These are phyloP conservation scores for Tortricodes alternella DNA, from an alignment of 2,888 invertebrate species.

Conservation along the genomic window DNA sequence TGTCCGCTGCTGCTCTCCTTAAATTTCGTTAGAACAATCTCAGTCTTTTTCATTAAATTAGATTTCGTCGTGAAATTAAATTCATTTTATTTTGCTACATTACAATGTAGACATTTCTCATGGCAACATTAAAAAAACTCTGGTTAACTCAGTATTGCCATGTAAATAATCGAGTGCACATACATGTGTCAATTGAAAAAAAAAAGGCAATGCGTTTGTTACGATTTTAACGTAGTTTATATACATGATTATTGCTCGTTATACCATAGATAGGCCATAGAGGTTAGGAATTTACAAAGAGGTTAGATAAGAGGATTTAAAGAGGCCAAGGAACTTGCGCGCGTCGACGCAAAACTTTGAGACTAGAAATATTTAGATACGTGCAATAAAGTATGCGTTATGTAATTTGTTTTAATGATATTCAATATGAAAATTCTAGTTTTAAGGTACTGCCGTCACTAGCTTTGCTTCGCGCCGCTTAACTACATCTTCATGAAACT, in stretches of 20 bases:
- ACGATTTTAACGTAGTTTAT: conserved; percentile 21
- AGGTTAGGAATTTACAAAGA: conserved; percentile 28
- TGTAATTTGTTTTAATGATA: background rate
- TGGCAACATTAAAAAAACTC: conserved; percentile 7
- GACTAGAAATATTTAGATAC: background rate
- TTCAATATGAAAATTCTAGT: background rate
- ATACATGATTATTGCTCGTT: conserved; percentile 35
- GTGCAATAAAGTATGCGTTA: background rate
- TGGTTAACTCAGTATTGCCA: conserved; percentile 20
- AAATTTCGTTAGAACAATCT: conserved; percentile 60
- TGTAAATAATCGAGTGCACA: conserved; percentile 27
- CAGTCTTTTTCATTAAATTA: conserved; percentile 64
- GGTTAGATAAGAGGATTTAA: conserved; percentile 19
- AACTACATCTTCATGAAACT: conserved; percentile 14
- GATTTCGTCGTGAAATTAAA: conserved; percentile 36
- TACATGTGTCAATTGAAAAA: conserved; percentile 35
- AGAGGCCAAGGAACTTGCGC: background rate
- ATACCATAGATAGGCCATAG: conserved; percentile 34
- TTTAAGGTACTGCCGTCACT: background rate
- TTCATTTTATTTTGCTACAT: conserved; percentile 19
- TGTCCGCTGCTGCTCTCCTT: conserved; percentile 46
- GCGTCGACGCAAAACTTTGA: conserved; percentile 1
- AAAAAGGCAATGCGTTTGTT: conserved; percentile 32
- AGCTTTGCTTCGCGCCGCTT: conserved; percentile 3
- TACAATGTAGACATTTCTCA: background rate